Evolutionary conservation across 2,113 vertebrate species (phyloP), one percentile per base, ranked within the genome.

Genomic region (Sapajus apella): DNA sequence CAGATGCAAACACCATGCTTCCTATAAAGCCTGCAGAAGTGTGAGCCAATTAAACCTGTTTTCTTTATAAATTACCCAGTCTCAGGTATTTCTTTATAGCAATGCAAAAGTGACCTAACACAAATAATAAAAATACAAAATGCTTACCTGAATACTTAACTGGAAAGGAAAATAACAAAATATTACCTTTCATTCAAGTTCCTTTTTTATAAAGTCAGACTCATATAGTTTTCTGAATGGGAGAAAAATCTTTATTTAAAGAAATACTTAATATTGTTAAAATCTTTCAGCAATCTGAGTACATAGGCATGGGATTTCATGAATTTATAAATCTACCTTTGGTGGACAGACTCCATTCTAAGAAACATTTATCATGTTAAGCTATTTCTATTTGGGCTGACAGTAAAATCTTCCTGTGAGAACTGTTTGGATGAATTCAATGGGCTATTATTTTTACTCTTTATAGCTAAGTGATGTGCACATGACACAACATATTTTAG

Each of bases 351-450:
- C 45, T 95, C 75, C 93, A 80, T 93, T 96, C 20, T 66, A 91
- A 90, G 35, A 90, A 73, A 93, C 56, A 91, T 97, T 93, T 84
- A 81, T 96, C 83, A 82, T 16, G 47, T 72, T 90, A 96, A 95
- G 17, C 30, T 91, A 81, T 90, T 47, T 97, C 72, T n/a, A 94
- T 97, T 97, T 90, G 83, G 37, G 68, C n/a, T 45, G 82, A 37
- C 70, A 93, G 40, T 96, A 96, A 70, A 1, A 90, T 70, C 80
- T 93, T 32, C 68, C 64, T 70, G 8, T 47, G 30, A 91, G 30
- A 64, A n/a, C 94, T n/a, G 6, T 55, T 85, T 85, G 5, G 18
- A 79, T 81, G 66, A 16, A 96, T 40, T 75, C 84, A 87, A 93
- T 35, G 64, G 84, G 9, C 13, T 91, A 13, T 90, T 32, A 18